Percentiles rank a stretch among this genome's conserved stretches.
Evolutionary conservation across 2,888 invertebrate genomes (phyloP).

Genomic region (Geophilus truncorum): DNA sequence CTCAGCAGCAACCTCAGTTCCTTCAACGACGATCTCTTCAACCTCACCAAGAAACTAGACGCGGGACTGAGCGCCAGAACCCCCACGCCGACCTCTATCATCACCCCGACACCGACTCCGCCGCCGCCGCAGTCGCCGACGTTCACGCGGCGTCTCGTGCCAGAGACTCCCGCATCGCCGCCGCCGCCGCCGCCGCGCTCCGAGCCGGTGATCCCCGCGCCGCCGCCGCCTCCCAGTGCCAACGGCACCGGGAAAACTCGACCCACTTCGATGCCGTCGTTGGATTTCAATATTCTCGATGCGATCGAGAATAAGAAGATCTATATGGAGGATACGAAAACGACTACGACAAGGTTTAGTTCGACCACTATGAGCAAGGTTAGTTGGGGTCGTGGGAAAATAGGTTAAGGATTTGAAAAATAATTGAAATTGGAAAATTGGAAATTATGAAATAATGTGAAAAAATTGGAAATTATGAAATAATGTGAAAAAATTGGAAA

Average conservation of each 20-base stretch:
- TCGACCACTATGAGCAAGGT: not conserved
- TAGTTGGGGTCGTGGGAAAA: not conserved
- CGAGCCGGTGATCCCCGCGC: no score
- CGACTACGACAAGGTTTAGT: not conserved
- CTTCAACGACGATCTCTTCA: not conserved
- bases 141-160: not conserved
- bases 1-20: not conserved
- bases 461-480: no score
- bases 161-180: not conserved
- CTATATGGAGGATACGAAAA: not conserved
- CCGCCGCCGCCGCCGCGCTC: not conserved
- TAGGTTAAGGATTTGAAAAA: not conserved
- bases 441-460: no score
- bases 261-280: not conserved
- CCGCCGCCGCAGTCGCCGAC: not conserved
- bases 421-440: not conserved
- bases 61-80: not conserved
- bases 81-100: not conserved
- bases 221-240: not conserved
- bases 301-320: slow-evolving; percentile 29
- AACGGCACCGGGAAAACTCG: not conserved
- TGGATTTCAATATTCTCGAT: slow-evolving; percentile 27
- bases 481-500: no score
- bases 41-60: not conserved
- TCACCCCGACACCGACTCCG: not conserved